Evolutionary conservation across 1,140 invertebrate species (phyloP).

Genomic region (Sipha flava): DNA sequence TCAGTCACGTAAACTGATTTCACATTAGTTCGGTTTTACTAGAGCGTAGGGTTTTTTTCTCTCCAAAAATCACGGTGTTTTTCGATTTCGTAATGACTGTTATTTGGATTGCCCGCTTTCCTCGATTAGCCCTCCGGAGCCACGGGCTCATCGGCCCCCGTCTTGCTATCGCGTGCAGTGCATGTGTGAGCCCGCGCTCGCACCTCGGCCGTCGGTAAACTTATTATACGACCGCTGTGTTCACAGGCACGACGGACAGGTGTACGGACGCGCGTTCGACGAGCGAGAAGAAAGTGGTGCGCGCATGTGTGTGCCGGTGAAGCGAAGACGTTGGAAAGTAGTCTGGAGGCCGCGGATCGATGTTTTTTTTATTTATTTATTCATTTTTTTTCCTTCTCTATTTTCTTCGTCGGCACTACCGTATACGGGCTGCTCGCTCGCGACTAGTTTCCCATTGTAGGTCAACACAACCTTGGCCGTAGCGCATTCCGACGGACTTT

Average conservation of each 20-base stretch:
- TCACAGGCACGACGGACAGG: too few relatives aligned
- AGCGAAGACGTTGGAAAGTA: constrained; percentile 9
- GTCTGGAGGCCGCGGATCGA: constrained; percentile 24
- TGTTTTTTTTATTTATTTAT: not conserved
- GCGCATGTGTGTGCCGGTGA: not conserved
- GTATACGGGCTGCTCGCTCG: not conserved
- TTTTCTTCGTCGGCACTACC: too few relatives aligned
- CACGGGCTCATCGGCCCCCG: too few relatives aligned
- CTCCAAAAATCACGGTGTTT: too few relatives aligned
- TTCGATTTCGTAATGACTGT: too few relatives aligned
- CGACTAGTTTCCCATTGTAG: not conserved
- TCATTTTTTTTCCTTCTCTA: not conserved
- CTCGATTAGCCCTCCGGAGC: too few relatives aligned
- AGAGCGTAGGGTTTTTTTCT: too few relatives aligned
- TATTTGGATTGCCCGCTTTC: too few relatives aligned
- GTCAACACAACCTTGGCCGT: constrained; percentile 31
- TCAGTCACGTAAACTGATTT: too few relatives aligned
- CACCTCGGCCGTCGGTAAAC: not conserved
- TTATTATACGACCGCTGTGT: too few relatives aligned
- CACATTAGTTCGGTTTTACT: too few relatives aligned
- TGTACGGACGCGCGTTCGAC: not conserved
- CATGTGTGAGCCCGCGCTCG: not conserved
- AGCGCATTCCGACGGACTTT: constrained; percentile 11
- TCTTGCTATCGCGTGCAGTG: too few relatives aligned
- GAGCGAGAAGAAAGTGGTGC: constrained; percentile 23